phyloP scores from a whole-genome alignment of 2,797 vertebrate genomes.

The Falco columbarius region DNA sequence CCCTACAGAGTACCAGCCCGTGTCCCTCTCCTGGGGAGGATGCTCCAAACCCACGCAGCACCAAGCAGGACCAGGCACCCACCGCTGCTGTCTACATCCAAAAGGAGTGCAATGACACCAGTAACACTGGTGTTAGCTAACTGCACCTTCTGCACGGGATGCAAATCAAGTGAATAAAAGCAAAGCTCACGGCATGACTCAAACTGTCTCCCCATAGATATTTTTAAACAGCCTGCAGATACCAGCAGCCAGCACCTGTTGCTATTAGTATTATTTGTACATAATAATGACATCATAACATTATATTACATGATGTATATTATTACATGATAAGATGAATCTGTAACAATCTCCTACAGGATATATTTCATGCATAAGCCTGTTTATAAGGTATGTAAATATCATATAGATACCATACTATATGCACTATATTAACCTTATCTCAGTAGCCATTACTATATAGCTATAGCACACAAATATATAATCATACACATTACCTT shows the following conservation, averaged over 20 bases:
- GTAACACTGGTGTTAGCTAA: not conserved
- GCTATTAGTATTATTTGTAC: not conserved
- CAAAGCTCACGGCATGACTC: not conserved
- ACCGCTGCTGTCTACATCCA: too few species aligned
- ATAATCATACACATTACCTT: not conserved
- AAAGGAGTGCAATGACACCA: accelerated
- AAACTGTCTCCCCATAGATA: not conserved
- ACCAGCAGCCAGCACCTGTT: not conserved
- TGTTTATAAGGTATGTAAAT: not conserved
- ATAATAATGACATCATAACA: not conserved
- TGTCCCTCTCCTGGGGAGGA: not conserved
- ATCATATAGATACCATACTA: not conserved
- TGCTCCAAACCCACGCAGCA: not conserved
- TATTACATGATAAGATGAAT: too few species aligned
- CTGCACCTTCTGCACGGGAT: not conserved
- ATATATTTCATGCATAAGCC: not conserved
- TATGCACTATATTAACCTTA: not conserved
- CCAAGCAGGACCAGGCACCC: not conserved
- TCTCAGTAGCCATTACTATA: too few species aligned
- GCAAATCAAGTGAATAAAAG: not conserved
- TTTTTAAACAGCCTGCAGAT: not conserved
- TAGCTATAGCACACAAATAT: not conserved
- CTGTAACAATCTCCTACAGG: not conserved
- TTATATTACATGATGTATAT: not conserved
- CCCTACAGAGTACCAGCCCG: not conserved